phyloP scores from a whole-genome alignment of 2,797 vertebrate genomes.

The Sebastes kiyomatsui region DNA sequence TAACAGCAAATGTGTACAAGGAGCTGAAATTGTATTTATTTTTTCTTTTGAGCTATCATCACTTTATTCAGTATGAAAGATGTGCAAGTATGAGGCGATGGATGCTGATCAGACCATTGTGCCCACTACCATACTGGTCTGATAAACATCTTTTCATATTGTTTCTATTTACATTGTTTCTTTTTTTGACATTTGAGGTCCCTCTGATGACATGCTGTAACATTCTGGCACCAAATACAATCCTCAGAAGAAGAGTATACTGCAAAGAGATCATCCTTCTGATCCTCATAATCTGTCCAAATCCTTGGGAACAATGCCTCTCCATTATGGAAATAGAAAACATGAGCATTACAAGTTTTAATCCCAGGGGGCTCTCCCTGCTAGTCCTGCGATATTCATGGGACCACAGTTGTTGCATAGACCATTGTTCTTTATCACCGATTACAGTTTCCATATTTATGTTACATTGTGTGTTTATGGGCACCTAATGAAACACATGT shows the following conservation, averaged over 20 bases:
- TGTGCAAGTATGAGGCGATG: background rate
- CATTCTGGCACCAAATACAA: constrained; percentile 25
- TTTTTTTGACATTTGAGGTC: background rate
- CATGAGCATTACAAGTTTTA: constrained; percentile 39
- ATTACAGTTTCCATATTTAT: constrained; percentile 60
- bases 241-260: constrained; percentile 38
- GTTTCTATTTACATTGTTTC: background rate
- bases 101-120: background rate
- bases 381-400: constrained; percentile 1
- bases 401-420: constrained; percentile 20
- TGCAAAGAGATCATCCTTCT: constrained; percentile 63
- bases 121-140: background rate
- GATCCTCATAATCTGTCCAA: constrained; percentile 66
- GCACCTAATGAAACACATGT: constrained; percentile 56
- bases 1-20: background rate
- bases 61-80: background rate
- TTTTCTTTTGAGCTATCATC: background rate
- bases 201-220: constrained; percentile 19
- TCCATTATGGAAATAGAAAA: constrained; percentile 61
- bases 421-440: constrained; percentile 23
- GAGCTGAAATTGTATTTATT: background rate
- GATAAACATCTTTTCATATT: background rate
- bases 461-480: constrained; percentile 53
- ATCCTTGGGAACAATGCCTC: constrained; percentile 56
- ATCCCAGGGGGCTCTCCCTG: constrained; percentile 19